Base-by-base conservation (phyloP, 1,140 invertebrate species). In the Hylyphantes graminicola region DNA sequence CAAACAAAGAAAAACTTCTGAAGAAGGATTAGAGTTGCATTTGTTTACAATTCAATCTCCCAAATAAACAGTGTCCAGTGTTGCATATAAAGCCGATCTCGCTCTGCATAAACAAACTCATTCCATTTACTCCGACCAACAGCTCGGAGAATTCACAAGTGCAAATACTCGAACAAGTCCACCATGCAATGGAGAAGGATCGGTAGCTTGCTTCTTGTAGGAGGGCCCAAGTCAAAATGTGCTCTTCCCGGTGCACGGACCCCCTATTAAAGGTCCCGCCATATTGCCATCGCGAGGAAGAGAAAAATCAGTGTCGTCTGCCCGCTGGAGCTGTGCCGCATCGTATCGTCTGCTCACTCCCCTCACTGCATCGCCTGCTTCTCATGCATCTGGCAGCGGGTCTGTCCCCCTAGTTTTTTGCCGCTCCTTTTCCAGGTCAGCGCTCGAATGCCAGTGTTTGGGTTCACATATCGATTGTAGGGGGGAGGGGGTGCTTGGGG, bases 391-490 rank as follows among this genome's bases (percentile, higher is more conserved):
- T 54, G 63, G 48, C 35, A 17, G 12, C 59, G 59, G 55, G 57
- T 17, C 59, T 17, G 68, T 70, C 48, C 53, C 51, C 55, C 55
- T 55, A 57, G 35, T 72, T 70, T 72, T 81, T 73, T 59, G 15
- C 68, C 48, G 67, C 57, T 73, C 17, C 68, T 63, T 81, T 81
- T 68, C 68, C 79, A 81, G 79, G 79, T 81, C 79, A 73, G 65
- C 77, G 63, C 76, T 70, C 68, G 64, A 73, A 67, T 81, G 57
- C 48, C 54, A 73, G 54, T 81, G 79, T 81, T 81, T 73, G 55
- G 68, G 79, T 81, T 73, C 68, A 73, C 55, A 63, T 81, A 81
- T 81, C 79, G 79, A 81, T 81, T 73, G 68, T 10, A 17, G 21
- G 51, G 17, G 74, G 35, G 35, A 1, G 35, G 35, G 35, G 35